Conservation (phyloP, 2,113 vertebrate species). For the Suricata suricatta region DNA sequence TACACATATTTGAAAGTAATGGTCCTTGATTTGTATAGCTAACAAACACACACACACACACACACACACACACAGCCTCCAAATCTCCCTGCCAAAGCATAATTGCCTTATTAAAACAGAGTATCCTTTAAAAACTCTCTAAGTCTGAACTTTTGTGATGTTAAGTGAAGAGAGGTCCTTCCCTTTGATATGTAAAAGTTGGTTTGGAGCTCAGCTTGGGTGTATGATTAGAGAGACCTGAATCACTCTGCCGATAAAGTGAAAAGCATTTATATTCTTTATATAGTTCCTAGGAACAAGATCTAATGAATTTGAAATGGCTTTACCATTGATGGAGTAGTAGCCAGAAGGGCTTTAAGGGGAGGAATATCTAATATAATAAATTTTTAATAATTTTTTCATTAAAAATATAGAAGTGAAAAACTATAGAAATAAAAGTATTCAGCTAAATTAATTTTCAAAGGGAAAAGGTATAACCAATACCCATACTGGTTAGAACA, state of each 20-base stretch:
- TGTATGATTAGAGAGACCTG: not conserved
- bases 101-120: slow-evolving; percentile 1
- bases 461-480: not conserved
- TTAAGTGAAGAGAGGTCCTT: not conserved
- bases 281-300: not conserved
- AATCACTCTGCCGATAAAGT: not conserved
- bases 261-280: not conserved
- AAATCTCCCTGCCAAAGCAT: not conserved
- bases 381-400: not conserved
- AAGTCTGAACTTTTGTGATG: not conserved
- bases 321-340: not conserved
- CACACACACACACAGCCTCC: not conserved
- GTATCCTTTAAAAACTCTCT: not conserved
- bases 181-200: not conserved
- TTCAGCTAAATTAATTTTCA: not conserved
- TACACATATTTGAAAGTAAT: not conserved
- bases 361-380: not conserved
- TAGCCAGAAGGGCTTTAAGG: not conserved
- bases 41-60: not conserved
- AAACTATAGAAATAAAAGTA: not conserved
- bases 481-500: not conserved
- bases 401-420: not conserved
- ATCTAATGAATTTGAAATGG: not conserved
- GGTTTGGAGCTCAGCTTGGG: not conserved
- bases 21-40: not conserved